Evolutionary conservation across 92 coral and sea anemone genomes (phyloP), one percentile per base, ranked within the genome.

Genomic region (Bergia sp.): DNA sequence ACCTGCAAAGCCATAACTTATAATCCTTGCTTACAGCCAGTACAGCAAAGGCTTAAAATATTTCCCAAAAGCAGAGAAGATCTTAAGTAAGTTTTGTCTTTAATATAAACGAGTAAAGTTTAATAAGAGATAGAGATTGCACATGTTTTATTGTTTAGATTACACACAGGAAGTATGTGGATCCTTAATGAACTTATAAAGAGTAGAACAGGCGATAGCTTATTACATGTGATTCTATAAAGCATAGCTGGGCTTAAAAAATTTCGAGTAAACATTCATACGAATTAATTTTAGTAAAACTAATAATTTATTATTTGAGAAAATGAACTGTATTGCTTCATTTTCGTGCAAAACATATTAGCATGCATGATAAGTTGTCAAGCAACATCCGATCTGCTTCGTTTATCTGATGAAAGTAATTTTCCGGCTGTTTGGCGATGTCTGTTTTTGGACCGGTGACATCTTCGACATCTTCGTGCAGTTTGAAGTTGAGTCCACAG

Each of bases 91-190:
- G 18, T 13, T 80, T 20, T 57, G 29, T 29, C 71, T 10, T 84
- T 44, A 84, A 84, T 84, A 41, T 72, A 36, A 84, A 67, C 72
- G 69, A 67, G 79, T 44, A 18, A 84, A 69, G 72, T 84, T 84
- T 84, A 84, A 84, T 84, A 84, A 84, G 42, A 66, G 64, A 66
- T 66, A n/a, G 77, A 16, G 55, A 71, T 67, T 15, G 44, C 45
- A 84, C 37, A 73, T 9, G 38, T 40, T 71, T 79, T 67, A 73
- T 71, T 69, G 67, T 84, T 84, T 84, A 71, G 65, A 72, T 84
- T 84, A 43, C 79, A 40, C 55, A 71, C 45, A 71, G 79, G 65
- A 71, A 84, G 55, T 65, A 38, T 13, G 18, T 29, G 57, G 75
- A 37, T 18, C 10, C 29, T 45, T 36, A 82, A 67, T 29, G 73